A percentile compares a stretch with the other conserved stretches of the same genome.
Conservation (phyloP, 1,140 invertebrate genomes). For the Ooceraea biroi region DNA sequence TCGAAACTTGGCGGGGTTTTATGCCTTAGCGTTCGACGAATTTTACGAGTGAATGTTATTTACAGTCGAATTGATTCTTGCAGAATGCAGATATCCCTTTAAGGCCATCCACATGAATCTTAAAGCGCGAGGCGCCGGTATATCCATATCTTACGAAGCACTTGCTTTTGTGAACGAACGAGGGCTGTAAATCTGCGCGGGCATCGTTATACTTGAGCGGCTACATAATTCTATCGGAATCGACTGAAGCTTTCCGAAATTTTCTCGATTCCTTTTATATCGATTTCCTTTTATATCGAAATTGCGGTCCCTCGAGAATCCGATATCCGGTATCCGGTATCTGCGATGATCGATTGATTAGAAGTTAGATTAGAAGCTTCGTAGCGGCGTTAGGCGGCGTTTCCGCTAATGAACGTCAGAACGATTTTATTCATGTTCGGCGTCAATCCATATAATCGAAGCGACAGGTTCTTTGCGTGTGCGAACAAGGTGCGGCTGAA, state of each 20-base stretch:
- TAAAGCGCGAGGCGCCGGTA: constrained; percentile 27
- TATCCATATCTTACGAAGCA: constrained; percentile 15
- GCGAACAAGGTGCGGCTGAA: constrained; percentile 44
- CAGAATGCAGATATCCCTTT: constrained; percentile 62
- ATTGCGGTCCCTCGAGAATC: constrained; percentile 5
- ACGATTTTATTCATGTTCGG: constrained; percentile 4
- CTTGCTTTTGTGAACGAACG: constrained; percentile 47
- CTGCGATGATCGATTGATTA: no score
- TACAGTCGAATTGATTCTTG: constrained; percentile 73
- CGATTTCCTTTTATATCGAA: background rate
- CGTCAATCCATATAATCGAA: constrained; percentile 50
- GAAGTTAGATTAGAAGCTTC: no score
- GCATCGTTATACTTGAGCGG: constrained; percentile 61
- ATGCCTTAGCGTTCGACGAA: constrained; percentile 54
- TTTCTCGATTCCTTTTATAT: background rate
- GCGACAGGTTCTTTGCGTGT: constrained; percentile 43
- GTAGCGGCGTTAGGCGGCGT: background rate
- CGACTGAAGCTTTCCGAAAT: no score
- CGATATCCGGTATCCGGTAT: background rate
- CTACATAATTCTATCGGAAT: constrained; percentile 62
- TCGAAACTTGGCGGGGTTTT: constrained; percentile 66
- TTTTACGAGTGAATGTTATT: constrained; percentile 74
- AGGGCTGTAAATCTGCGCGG: constrained; percentile 64
- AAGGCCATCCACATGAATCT: constrained; percentile 60
- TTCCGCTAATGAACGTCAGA: constrained; percentile 57